Evolutionary conservation across 2,113 vertebrate species (phyloP), one percentile per base, ranked within the genome.

Genomic region (Sphaerodactylus townsendi): DNA sequence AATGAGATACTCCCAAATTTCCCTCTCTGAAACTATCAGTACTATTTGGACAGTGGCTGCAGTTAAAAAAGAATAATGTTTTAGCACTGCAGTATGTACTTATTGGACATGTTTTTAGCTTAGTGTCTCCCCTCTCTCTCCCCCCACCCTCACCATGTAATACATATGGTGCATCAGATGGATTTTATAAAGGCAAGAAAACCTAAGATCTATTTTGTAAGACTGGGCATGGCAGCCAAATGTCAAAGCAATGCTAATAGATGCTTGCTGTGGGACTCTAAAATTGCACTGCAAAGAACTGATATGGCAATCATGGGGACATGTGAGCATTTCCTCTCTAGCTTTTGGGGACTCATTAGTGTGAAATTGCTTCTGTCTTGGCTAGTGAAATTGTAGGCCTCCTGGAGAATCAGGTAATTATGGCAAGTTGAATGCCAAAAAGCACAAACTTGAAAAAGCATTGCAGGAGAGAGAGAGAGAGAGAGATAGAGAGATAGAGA

Each of bases 321-420:
- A 70, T 41, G 46, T 4, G 37, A 8, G 56, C 64, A 53, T 86
- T 84, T 81, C 33, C 59, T 76, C 72, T 50, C 59, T 88, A 83
- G 46, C 78, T 89, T 86, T 74, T 87, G 33, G 86, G 86, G 66
- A 81, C 78, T 92, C 76, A 48, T 88, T 88, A 90, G 81, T 75
- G 72, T 87, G 50, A 65, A 48, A 50, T 87, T 84, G 65, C 79
- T 82, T 68, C 89, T 88, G 44, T 77, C 28, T 84, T 74, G 66
- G 66, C 13, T 19, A 53, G 33, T 69, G 46, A 17, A 85, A 81
- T 82, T 68, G 62, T 79, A 71, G 76, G 77, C 41, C 23, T 91
- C 50, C 82, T 72, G 23, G 46, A 83, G 79, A 88, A 84, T 74
- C 75, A 87, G 83, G 83, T 85, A 77, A 88, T 92, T 90, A 90